These are phyloP conservation scores for Calephelis virginiensis DNA, from an alignment of 1,140 invertebrate genomes.

Conservation along the genomic window DNA sequence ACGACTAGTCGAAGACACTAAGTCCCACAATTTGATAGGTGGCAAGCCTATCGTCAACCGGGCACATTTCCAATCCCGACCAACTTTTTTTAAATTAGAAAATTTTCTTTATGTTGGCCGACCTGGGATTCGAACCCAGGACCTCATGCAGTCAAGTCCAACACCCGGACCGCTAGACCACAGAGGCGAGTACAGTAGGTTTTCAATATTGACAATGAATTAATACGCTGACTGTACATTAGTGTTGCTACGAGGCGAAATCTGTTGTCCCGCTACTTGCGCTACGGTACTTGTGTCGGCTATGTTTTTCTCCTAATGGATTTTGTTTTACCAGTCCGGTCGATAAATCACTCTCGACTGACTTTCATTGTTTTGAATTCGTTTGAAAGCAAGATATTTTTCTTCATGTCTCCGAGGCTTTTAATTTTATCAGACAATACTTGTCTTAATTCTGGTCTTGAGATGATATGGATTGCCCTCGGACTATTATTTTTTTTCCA, in stretches of 20 bases:
- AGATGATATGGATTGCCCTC: neutral
- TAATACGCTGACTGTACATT: conserved; percentile 21
- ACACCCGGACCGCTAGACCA: too few species aligned
- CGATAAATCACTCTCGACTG: conserved; percentile 59
- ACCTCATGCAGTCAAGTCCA: too few species aligned
- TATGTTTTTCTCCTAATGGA: conserved; percentile 64
- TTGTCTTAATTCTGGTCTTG: neutral
- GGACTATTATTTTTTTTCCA: neutral
- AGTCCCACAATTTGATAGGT: too few species aligned
- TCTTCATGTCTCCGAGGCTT: conserved; percentile 6
- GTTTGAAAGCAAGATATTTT: conserved; percentile 17
- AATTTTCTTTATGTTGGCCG: too few species aligned
- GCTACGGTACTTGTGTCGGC: conserved; percentile 67
- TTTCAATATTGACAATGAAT: neutral
- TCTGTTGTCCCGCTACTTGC: conserved; percentile 61
- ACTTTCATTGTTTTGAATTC: conserved; percentile 27
- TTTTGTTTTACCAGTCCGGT: conserved; percentile 57
- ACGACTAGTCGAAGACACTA: too few species aligned
- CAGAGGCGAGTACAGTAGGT: too few species aligned
- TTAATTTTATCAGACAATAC: conserved; percentile 5
- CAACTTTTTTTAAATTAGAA: too few species aligned
- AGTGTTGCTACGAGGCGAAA: conserved; percentile 52
- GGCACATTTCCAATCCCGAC: too few species aligned
- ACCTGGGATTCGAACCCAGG: too few species aligned
- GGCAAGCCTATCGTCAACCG: too few species aligned